Base-by-base conservation (phyloP, 2,113 vertebrate species). In the Calidris pugnax region DNA sequence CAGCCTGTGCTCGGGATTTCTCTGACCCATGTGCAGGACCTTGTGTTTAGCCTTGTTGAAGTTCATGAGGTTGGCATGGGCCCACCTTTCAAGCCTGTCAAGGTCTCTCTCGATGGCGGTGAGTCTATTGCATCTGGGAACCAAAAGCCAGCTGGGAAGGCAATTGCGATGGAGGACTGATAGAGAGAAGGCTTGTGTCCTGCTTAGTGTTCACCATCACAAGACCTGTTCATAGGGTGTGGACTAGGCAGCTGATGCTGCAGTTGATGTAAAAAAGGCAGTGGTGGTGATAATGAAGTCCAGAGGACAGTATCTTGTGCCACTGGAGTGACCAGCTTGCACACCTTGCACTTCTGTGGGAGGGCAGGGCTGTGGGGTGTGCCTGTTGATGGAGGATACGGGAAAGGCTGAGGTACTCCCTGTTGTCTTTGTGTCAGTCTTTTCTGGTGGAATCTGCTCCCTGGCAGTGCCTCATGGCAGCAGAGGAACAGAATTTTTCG, bases 201-300 rank as follows among this genome's bases (percentile, higher is more conserved):
- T 28, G 41, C 24, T 63, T 47, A 1, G 43, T 35, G 0, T 16
- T 69, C 37, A 26, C 19, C 53, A 77, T 18, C 51, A 45, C 21
- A 8, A 2, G 10, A n/a, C 22, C 57, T 28, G 28, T 11, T 45
- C 17, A 3, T 1, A 1, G n/a, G 9, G 15, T 4, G 13, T 26
- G 33, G 32, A 43, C 41, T 10, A 7, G 35, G 67, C 41, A 78
- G 64, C 37, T 76, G 10, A 12, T 4, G 60, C 33, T 50, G 76
- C 33, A 14, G 13, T 5, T 14, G 48, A 6, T 14, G 33, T 26
- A 30, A 43, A 57, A 50, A 43, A 24, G 9, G n/a, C 0, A 0
- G 45, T 20, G 71, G 26, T 26, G 56, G 17, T 11, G 59, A 16
- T 4, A 47, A 35, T 20, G 37, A 33, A 13, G 28, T 64, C 56